Evolutionary conservation across 2,113 vertebrate species (phyloP).

Genomic region (Callipepla californica): DNA sequence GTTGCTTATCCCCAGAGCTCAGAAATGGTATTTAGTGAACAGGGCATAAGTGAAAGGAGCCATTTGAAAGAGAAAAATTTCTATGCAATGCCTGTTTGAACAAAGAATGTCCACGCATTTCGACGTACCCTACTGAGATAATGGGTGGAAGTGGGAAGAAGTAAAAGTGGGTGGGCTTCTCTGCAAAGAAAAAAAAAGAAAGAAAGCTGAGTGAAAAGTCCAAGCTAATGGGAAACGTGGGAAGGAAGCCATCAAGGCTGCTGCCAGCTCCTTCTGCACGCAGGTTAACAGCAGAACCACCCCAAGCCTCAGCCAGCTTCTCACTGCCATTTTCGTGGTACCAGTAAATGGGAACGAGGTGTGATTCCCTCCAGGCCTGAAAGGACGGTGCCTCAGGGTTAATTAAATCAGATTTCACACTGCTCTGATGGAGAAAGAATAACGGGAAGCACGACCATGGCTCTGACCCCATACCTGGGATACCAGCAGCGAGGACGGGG

Average conservation of each 20-base stretch:
- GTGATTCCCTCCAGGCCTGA: not conserved
- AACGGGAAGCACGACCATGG: no score
- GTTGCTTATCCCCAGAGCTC: not conserved
- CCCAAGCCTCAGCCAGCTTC: not conserved
- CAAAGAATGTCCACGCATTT: accelerated
- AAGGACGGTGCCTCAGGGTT: no score
- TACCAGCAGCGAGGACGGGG: accelerated
- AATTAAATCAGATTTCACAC: no score
- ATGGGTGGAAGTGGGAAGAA: not conserved
- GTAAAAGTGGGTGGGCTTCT: not conserved
- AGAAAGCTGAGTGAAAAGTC: not conserved
- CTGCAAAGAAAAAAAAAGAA: no score
- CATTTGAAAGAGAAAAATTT: not conserved
- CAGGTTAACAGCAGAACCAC: not conserved
- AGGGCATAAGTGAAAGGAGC: not conserved
- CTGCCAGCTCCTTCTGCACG: not conserved
- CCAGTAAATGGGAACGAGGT: no score
- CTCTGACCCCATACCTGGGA: not conserved
- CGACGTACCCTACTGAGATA: not conserved
- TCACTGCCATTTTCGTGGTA: accelerated
- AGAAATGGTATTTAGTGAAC: not conserved
- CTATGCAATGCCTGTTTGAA: accelerated
- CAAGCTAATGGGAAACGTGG: not conserved
- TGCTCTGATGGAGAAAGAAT: no score
- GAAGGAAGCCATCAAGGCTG: not conserved